Percentiles rank a stretch among this genome's conserved stretches.
Evolutionary conservation across 2,797 vertebrate species (phyloP).

Genomic region (Anguilla pacifica): DNA sequence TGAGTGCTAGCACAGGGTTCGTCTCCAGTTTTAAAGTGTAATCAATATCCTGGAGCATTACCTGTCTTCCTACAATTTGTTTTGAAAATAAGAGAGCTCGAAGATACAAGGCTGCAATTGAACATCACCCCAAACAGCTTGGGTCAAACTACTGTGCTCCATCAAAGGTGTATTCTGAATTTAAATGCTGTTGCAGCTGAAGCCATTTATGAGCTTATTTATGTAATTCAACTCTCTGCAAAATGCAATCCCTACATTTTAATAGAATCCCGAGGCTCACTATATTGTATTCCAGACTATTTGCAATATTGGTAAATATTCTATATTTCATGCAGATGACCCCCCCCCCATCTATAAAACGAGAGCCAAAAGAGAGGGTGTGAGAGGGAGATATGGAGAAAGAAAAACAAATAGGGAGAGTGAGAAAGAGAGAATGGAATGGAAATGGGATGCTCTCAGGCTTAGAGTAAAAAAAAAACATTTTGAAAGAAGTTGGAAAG

Average conservation of each 20-base stretch:
- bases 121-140: neutral
- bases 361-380: neutral
- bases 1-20: constrained; percentile 46
- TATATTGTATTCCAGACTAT: neutral
- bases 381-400: neutral
- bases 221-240: neutral
- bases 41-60: constrained; percentile 64
- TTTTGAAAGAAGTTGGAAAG: neutral
- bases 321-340: neutral
- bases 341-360: neutral
- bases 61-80: constrained; percentile 32
- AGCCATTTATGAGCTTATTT: constrained; percentile 3
- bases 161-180: neutral
- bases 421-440: neutral
- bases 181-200: neutral
- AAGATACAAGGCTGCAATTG: constrained; percentile 2
- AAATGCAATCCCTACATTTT: neutral
- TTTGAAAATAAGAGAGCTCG: constrained; percentile 6
- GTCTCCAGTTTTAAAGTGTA: constrained; percentile 57
- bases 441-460: neutral
- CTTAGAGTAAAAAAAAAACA: neutral
- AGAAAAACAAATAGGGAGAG: neutral
- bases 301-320: neutral
- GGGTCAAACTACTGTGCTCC: constrained; percentile 16
- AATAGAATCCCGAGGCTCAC: neutral